Evolutionary conservation across 2,888 invertebrate genomes (phyloP).

Genomic region (Sphinx pinastri): DNA sequence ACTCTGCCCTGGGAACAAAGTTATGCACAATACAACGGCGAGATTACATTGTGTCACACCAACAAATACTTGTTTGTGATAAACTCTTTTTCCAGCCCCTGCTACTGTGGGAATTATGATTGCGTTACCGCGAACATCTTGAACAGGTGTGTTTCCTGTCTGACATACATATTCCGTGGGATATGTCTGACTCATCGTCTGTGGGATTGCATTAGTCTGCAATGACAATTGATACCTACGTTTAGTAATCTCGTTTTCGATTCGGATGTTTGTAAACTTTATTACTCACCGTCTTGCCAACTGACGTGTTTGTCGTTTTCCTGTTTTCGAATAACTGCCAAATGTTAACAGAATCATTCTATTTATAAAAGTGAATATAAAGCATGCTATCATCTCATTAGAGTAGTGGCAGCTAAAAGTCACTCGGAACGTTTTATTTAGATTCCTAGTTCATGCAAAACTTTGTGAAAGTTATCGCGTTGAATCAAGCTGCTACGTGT

Average conservation of each 20-base stretch:
- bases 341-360: too few species aligned
- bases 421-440: too few species aligned
- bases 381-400: too few species aligned
- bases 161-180: background rate
- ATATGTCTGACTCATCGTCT: background rate
- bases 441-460: too few species aligned
- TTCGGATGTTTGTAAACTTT: too few species aligned
- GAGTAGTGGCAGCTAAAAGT: too few species aligned
- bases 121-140: constrained; percentile 2
- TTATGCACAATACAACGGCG: constrained; percentile 45
- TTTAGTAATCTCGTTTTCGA: background rate
- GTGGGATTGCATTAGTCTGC: background rate
- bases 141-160: constrained; percentile 12
- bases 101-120: constrained; percentile 6
- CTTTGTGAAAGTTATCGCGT: too few species aligned
- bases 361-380: too few species aligned
- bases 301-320: too few species aligned
- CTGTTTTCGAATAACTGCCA: too few species aligned
- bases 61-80: constrained; percentile 9
- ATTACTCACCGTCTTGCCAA: too few species aligned
- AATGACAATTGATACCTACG: background rate
- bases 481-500: too few species aligned
- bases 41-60: constrained; percentile 37
- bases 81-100: constrained; percentile 6
- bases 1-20: constrained; percentile 44